Evolutionary conservation across 2,113 vertebrate genomes (phyloP), one percentile per base, ranked within the genome.

Genomic region (Phasianus colchicus): DNA sequence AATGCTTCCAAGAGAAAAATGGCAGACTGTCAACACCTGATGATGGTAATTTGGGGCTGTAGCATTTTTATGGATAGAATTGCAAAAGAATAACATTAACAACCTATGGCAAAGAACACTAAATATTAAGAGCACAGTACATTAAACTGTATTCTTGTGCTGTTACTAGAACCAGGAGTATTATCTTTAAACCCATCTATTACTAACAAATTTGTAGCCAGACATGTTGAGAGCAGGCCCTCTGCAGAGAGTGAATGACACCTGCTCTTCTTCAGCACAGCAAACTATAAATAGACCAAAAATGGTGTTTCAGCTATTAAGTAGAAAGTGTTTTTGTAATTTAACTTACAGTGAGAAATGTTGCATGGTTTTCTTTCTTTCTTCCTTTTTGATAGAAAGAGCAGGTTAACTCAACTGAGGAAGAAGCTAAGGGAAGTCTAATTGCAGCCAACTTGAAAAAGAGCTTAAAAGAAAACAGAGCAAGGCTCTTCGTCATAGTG

Each of bases 61-160:
- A 86, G 72, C 14, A 47, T 74, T 92, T 94, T 95, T 83, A 74
- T 58, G 64, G 88, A 40, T 67, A 70, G 90, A 93, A 94, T 77
- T 88, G 50, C 72, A 69, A 38, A 71, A 85, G 82, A 80, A 47
- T 24, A 60, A n/a, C 64, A 40, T 88, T 90, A 83, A 73, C 45
- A 80, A 60, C 82, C 74, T 78, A 14, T 86, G 72, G 55, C 72
- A 86, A 67, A 76, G 30, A 85, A 71, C 36, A 22, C 45, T 57
- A 64, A 42, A 13, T 80, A 80, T 24, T 87, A 78, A 70, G 36
- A 85, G 43, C 30, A 65, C 2, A 32, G 55, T 14, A 74, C 79
- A 58, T 70, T 91, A 85, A 82, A 79, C 25, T 19, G 58, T 87
- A 83, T 58, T 90, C 50, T 73, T 74, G 12, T 47, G 21, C 55